Percentiles rank a stretch among this genome's conserved stretches.
These are phyloP conservation scores for Mus spretus DNA, from an alignment of 2,797 vertebrate species.

Conservation along the genomic window DNA sequence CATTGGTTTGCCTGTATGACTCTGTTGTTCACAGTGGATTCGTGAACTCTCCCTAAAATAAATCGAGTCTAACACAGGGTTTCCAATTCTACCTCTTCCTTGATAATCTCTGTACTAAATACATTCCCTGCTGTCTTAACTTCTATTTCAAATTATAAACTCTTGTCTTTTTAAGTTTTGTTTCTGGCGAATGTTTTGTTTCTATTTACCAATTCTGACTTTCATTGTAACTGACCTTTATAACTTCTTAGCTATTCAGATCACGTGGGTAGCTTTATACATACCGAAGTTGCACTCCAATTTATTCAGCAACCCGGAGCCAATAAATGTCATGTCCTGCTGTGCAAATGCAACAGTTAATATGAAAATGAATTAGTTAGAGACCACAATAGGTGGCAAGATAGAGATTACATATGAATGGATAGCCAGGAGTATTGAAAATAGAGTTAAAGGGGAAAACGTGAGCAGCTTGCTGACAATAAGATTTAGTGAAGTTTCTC, in stretches of 20 bases:
- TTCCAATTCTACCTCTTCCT: slow-evolving; percentile 10
- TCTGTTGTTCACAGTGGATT: background rate
- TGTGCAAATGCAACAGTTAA: slow-evolving; percentile 49
- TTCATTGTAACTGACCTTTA: slow-evolving; percentile 65
- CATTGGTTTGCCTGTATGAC: background rate
- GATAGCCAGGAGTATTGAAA: slow-evolving; percentile 58
- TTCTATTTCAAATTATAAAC: slow-evolving; percentile 16
- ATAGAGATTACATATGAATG: slow-evolving; percentile 23
- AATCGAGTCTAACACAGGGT: slow-evolving; percentile 2
- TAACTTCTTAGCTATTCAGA: slow-evolving; percentile 65
- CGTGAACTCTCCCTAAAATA: slow-evolving; percentile 9
- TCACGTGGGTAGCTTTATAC: background rate
- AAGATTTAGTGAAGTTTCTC: background rate
- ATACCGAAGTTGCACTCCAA: slow-evolving; percentile 40
- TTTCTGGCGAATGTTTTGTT: slow-evolving; percentile 12
- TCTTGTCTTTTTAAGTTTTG: background rate
- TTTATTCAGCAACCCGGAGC: slow-evolving; percentile 60
- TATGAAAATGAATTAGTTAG: slow-evolving; percentile 51
- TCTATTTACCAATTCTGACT: slow-evolving; percentile 39
- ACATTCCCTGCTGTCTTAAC: background rate
- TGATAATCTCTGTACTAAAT: background rate
- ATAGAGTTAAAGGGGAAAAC: background rate
- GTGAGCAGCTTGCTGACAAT: background rate
- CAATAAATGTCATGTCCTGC: slow-evolving; percentile 58
- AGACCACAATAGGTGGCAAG: background rate